Base-by-base conservation (phyloP, 2,888 invertebrate species). In the Trissoscelio sp. region DNA sequence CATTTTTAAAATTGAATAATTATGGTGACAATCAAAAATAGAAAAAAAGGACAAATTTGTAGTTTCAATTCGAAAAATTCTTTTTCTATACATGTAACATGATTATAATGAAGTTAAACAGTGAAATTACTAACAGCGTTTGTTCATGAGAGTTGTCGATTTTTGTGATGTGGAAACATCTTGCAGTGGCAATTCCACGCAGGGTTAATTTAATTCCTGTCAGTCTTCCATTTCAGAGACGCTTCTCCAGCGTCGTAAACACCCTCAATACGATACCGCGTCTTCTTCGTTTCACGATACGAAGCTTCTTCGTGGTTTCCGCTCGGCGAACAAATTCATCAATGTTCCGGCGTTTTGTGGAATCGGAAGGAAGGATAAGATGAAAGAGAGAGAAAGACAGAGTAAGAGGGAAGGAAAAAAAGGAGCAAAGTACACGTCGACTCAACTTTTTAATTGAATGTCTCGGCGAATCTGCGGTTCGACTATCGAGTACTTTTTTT, bases 131-230 rank as follows among this genome's bases (percentile, higher is more conserved):
- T 34, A 58, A n/a, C 48, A 34, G 48, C 46, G 16, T 44, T 58
- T 57, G 67, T 77, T 77, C 14, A 12, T 18, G 9, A 14, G 31
- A 69, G 31, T 62, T 60, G 55, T 72, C 48, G 48, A 72, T 79
- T 79, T 66, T 70, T 66, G 64, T 28, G 51, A 79, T 42, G 64
- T 58, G 48, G 58, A 79, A 79, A 72, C 53, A 60, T 72, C 37
- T 60, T 83, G 78, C 73, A 79, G 83, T 81, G 83, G 83, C 85
- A 84, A 84, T 85, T 84, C 83, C 79, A 83, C 82, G 79, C 77
- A 83, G 85, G 87, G 87, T 88, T 88, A 87, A 88, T 88, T 88
- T 85, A 86, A 88, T 89, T 86, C 86, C 85, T 85, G 86, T 85
- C 85, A 85, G 85, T 86, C 85, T 84, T 82, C 83, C 79, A 70